These are phyloP conservation scores for Lagocephalus sceleratus DNA, from an alignment of 2,797 vertebrate species.

Conservation along the genomic window DNA sequence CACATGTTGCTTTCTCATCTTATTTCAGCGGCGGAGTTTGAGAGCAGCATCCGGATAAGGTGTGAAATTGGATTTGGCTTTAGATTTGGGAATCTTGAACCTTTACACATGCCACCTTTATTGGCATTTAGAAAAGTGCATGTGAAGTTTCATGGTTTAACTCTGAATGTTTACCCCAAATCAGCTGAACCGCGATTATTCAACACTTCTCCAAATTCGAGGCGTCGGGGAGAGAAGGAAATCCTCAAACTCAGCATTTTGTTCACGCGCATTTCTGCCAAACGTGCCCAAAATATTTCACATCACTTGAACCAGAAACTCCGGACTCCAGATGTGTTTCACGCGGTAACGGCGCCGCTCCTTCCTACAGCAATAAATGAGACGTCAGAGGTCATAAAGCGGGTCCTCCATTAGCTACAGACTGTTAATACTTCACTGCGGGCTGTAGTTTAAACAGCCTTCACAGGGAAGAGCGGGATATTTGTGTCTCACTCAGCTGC, in stretches of 20 bases:
- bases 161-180: too few species aligned
- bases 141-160: too few species aligned
- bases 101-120: too few species aligned
- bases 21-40: too few species aligned
- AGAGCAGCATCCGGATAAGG: too few species aligned
- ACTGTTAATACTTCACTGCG: constrained; percentile 39
- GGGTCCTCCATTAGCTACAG: constrained; percentile 32
- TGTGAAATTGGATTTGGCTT: too few species aligned
- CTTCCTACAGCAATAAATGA: constrained; percentile 19
- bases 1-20: background rate
- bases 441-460: constrained; percentile 37
- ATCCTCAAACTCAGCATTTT: constrained; percentile 11
- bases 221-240: too few species aligned
- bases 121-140: too few species aligned
- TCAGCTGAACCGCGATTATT: too few species aligned
- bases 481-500: constrained; percentile 41
- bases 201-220: too few species aligned
- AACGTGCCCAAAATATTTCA: constrained; percentile 46
- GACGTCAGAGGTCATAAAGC: constrained; percentile 42
- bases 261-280: constrained; percentile 21
- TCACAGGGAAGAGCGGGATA: constrained; percentile 40
- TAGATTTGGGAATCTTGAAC: too few species aligned
- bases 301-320: constrained; percentile 27
- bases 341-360: constrained; percentile 13
- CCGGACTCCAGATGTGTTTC: constrained; percentile 30